Base-by-base conservation (phyloP, 1,140 invertebrate genomes). In the Trichonephila clavata region DNA sequence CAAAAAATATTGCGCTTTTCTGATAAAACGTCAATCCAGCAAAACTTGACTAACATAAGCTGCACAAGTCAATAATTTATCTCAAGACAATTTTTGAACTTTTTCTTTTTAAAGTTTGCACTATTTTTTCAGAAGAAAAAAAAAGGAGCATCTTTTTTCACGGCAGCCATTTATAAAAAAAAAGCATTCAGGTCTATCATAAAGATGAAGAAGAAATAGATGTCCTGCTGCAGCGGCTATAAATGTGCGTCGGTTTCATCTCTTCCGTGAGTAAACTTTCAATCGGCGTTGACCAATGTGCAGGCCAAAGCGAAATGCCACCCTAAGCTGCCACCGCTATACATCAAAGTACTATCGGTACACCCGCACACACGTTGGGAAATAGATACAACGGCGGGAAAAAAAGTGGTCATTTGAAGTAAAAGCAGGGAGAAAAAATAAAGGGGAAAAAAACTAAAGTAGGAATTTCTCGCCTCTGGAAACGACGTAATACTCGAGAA, bases 371-470 rank as follows among this genome's bases (percentile, higher is more conserved):
- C n/a, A 50, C 18, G 61, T 20, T 21, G 50, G 59, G 32, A 91
- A 84, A 90, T 90, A 71, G 60, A 86, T 86, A 86, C 59, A 59
- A 32, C 60, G 16, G 24, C 1, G 43, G 43, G n/a, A 68, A 57
- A 71, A 92, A 86, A 86, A 65, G 91, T 86, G 83, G 91, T 92
- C 91, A 86, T 92, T 92, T 92, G 20, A 39, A 83, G 60, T 80
- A n/a, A 90, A 90, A 90, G 50, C 77, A 84, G 57, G 43, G n/a
- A 57, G 59, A n/a, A 57, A 60, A 39, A n/a, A 59, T 18, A 88
- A 68, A 71, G 18, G 10, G 71, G 1, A 43, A 32, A 43, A 63
- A 43, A 87, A 68, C 7, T 39, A 68, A 90, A 60, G 57, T 80
- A 21, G 18, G 39, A 81, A 61, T 50, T 91, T 91, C 80, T 63